Evolutionary conservation across 2,113 vertebrate species (phyloP).

Genomic region (Trachemys scripta): DNA sequence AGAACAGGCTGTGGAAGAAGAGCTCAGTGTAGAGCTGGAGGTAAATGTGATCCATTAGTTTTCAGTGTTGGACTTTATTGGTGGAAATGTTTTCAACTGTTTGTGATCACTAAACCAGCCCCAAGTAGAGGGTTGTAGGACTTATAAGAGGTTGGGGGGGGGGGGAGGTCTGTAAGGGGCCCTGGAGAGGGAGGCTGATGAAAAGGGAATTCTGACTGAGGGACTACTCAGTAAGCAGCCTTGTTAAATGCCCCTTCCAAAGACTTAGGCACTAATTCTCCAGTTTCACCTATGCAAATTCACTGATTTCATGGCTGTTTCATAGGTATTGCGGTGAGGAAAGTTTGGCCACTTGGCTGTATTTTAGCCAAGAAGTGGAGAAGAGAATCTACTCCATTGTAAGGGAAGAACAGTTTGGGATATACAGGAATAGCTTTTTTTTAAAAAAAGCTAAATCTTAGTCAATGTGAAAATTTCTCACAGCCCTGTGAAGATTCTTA

Average conservation of each 20-base stretch:
- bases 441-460: background rate
- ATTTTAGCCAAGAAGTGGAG: background rate
- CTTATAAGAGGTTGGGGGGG: background rate
- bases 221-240: background rate
- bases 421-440: background rate
- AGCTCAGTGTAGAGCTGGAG: background rate
- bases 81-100: background rate
- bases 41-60: background rate
- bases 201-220: background rate
- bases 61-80: background rate
- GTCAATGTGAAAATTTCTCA: background rate
- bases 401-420: background rate
- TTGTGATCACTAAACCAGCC: background rate
- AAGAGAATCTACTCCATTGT: background rate
- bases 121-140: too few species aligned
- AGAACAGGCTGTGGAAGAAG: background rate
- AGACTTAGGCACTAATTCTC: background rate
- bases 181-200: background rate
- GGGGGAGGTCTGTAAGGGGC: rapidly evolving
- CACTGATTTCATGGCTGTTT: background rate
- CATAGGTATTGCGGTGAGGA: background rate
- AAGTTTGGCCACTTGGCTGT: background rate
- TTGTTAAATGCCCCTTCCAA: background rate
- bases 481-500: background rate
- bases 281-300: background rate